Evolutionary conservation across 2,113 vertebrate genomes (phyloP).

Genomic region (Ursus arctos): DNA sequence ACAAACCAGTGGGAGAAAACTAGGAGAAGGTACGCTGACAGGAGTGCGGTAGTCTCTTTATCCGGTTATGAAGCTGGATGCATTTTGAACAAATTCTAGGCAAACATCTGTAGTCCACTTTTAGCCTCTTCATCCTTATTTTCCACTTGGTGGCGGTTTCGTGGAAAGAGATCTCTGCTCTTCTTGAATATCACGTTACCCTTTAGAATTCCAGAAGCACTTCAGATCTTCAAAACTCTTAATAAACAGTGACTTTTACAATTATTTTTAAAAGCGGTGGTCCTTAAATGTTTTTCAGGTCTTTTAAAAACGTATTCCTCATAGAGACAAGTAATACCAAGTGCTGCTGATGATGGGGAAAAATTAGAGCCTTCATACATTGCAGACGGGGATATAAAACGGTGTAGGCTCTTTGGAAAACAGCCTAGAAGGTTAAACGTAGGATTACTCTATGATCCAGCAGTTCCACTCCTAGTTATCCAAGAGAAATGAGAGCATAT

Average conservation of each 20-base stretch:
- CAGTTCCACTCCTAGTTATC: neutral
- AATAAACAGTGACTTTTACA: conserved; percentile 23
- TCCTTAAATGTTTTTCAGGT: neutral
- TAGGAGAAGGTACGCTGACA: neutral
- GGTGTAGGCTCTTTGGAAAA: neutral
- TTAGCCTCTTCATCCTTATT: neutral
- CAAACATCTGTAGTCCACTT: neutral
- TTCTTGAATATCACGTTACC: neutral
- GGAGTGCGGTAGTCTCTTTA: neutral
- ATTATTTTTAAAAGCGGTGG: neutral
- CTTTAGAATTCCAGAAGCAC: neutral
- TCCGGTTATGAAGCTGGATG: neutral
- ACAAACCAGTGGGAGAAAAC: neutral
- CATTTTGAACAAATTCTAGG: neutral
- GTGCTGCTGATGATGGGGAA: neutral
- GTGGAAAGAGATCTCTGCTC: neutral
- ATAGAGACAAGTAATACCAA: neutral
- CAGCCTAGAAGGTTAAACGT: neutral
- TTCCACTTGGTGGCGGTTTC: neutral
- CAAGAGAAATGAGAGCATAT: neutral
- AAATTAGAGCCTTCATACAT: neutral
- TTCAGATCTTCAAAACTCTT: neutral
- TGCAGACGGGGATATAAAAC: neutral
- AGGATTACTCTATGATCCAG: neutral
- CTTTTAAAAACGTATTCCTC: neutral